Evolutionary conservation across 2,113 vertebrate species (phyloP), one percentile per base, ranked within the genome.

Genomic region (Progne subis): DNA sequence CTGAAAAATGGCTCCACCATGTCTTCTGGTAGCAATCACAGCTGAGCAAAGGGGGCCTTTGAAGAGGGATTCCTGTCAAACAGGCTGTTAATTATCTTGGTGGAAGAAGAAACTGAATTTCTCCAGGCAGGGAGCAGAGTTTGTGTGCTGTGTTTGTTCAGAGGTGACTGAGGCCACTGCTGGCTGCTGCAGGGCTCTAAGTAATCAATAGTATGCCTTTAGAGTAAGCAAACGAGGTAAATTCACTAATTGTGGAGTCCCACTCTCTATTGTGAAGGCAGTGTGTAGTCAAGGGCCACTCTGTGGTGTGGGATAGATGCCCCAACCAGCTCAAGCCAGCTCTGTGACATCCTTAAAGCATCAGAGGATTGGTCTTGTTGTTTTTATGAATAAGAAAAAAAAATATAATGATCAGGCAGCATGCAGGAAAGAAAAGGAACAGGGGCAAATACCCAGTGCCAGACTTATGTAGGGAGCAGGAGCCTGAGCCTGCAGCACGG

Each of bases 1-100:
- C 5, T 95, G 75, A 94, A 91, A 95, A 96, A 96, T 77, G 71
- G 75, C 52, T 79, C 78, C 64, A 86, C 56, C 60, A 41, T 2
- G 85, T 81, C 94, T 89, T 61, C 70, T 82, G 90, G 50, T 64
- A 83, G 87, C 76, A 71, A 92, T 72, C 76, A 60, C n/a, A 76
- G 76, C 65, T n/a, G 84, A 90, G 82, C 84, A 25, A 81, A 84
- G 85, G 88, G 64, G 72, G 82, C 56, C 71, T 91, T 89, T 86
- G 52, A 34, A 74, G 78, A 85, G 57, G 44, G 74, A 52, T 92
- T 71, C 77, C 69, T 79, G 78, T 94, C 90, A 91, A 91, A 60
- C 47, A 67, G 60, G 11, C 84, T 44, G 79, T 77, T 91, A 52
- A 92, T 96, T 85, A 90, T 88, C 77, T 75, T 8, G 76, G 90